These are phyloP conservation scores for Ciconia boyciana DNA, from an alignment of 2,113 vertebrate genomes.

Conservation along the genomic window DNA sequence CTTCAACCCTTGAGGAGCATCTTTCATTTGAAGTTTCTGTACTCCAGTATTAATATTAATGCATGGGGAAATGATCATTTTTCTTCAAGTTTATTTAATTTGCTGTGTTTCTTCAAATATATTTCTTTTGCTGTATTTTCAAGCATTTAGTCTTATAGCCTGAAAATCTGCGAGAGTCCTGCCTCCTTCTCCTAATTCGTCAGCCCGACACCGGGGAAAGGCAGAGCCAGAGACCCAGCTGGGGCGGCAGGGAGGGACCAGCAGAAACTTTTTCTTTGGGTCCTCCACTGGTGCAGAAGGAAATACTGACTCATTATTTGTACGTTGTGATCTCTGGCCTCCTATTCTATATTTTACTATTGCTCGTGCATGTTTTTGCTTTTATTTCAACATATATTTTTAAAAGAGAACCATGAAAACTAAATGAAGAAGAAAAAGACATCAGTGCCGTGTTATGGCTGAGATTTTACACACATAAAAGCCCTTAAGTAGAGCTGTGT, in stretches of 20 bases:
- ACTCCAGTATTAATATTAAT: not conserved
- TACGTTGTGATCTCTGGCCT: rapidly evolving
- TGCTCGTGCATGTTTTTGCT: not conserved
- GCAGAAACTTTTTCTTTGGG: not conserved
- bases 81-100: not conserved
- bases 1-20: not conserved
- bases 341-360: not conserved
- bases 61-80: not conserved
- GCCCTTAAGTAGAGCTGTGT: not conserved
- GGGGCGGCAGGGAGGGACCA: not conserved
- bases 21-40: not conserved
- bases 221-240: not conserved
- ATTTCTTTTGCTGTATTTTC: not conserved
- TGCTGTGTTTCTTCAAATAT: not conserved
- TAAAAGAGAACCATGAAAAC: not conserved
- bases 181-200: not conserved
- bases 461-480: conserved; percentile 10
- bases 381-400: not conserved
- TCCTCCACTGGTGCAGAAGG: not conserved
- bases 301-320: not conserved
- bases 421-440: not conserved
- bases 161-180: not conserved
- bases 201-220: rapidly evolving
- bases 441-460: not conserved
- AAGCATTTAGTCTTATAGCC: not conserved